Conservation (phyloP, 2,113 vertebrate species). For the Tinamus guttatus region DNA sequence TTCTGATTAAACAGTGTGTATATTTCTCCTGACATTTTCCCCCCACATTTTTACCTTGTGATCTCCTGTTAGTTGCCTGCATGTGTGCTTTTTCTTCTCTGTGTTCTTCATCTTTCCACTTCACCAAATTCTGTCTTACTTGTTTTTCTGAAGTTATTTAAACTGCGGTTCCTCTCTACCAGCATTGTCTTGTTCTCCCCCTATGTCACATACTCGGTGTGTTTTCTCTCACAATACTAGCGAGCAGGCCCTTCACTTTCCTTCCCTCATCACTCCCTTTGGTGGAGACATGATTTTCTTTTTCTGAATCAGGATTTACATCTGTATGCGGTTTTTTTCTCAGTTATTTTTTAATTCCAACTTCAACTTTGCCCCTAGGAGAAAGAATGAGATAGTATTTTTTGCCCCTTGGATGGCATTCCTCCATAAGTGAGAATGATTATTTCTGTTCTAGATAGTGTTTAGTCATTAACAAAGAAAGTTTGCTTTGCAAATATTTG, state of each 20-base stretch:
- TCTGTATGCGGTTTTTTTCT: background rate
- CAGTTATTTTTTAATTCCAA: background rate
- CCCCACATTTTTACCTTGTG: background rate
- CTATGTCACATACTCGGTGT: background rate
- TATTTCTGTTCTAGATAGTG: conserved; percentile 18
- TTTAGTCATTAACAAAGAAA: conserved; percentile 51
- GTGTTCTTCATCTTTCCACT: background rate
- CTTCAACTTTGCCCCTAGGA: background rate
- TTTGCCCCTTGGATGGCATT: conserved; percentile 26
- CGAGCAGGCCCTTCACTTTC: background rate
- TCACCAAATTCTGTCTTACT: background rate
- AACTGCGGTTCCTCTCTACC: background rate
- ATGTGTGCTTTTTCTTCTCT: background rate
- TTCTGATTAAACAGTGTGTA: background rate
- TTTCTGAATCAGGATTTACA: background rate
- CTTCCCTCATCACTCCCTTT: background rate
- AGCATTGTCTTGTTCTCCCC: background rate
- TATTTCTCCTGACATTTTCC: background rate
- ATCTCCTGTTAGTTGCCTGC: background rate
- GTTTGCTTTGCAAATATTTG: conserved; percentile 57
- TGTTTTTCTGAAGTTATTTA: background rate
- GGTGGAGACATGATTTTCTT: background rate
- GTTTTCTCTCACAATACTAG: background rate
- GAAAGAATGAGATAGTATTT: background rate
- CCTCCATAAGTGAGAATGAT: background rate